These are phyloP conservation scores for Andrena flavipes DNA, from an alignment of 2,888 invertebrate species.

Conservation along the genomic window DNA sequence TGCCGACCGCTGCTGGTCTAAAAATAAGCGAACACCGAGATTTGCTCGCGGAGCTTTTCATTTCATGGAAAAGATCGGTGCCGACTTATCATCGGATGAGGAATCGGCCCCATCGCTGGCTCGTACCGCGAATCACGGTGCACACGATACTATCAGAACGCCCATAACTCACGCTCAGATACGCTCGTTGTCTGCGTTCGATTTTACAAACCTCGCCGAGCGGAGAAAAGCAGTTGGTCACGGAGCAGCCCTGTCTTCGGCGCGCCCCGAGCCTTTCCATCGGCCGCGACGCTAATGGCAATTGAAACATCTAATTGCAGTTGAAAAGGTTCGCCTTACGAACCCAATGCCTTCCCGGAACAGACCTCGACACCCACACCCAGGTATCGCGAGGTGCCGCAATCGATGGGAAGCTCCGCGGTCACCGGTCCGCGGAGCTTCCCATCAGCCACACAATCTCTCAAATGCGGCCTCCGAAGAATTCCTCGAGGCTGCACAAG, in stretches of 20 bases:
- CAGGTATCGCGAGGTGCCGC: slow-evolving; percentile 6
- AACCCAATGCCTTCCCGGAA: background rate
- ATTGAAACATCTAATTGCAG: slow-evolving; percentile 7
- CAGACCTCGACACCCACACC: background rate
- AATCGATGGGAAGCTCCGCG: slow-evolving; percentile 25
- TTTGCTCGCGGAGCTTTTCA: background rate
- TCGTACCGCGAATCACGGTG: background rate
- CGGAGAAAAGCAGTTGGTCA: slow-evolving; percentile 11
- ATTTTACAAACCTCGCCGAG: background rate
- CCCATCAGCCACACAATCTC: slow-evolving; percentile 3
- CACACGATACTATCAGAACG: background rate
- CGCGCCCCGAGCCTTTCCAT: background rate
- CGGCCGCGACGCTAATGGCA: background rate
- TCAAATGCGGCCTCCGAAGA: slow-evolving; percentile 23
- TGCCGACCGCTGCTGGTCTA: too few relatives aligned
- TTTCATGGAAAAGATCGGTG: background rate
- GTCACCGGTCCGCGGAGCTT: slow-evolving; percentile 14
- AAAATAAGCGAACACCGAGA: background rate
- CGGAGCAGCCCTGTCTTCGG: background rate
- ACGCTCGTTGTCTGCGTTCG: slow-evolving; percentile 2
- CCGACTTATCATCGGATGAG: slow-evolving; percentile 2
- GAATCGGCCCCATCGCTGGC: background rate
- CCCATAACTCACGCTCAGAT: slow-evolving; percentile 3
- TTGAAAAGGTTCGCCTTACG: slow-evolving; percentile 10
- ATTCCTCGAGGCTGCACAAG: slow-evolving; percentile 1